phyloP scores from a whole-genome alignment of 53 echinoderm and acorn worm genomes.

The Crossaster papposus region DNA sequence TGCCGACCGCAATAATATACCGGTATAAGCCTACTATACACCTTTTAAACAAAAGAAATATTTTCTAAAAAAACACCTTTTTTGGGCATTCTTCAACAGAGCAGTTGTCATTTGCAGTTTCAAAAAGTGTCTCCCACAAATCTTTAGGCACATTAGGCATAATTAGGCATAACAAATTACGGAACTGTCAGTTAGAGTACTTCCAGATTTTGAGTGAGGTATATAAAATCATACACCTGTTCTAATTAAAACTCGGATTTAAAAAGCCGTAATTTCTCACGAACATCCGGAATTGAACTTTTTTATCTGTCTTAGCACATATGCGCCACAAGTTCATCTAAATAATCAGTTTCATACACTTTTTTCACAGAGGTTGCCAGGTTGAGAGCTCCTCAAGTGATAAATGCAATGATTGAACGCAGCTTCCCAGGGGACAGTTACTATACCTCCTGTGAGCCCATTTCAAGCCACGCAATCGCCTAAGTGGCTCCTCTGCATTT shows the following conservation, averaged over 20 bases:
- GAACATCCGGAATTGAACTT: constrained; percentile 3
- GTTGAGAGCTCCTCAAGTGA: not conserved
- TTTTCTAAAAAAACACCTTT: too few relatives aligned
- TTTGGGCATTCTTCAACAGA: too few relatives aligned
- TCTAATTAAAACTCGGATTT: constrained; percentile 16
- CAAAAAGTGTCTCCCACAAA: not conserved
- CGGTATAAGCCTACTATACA: too few relatives aligned
- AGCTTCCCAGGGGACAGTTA: constrained; percentile 9
- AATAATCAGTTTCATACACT: not conserved
- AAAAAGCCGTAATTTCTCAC: constrained; percentile 39
- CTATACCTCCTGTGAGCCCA: constrained; percentile 21
- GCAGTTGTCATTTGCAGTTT: not conserved
- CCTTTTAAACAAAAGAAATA: too few relatives aligned
- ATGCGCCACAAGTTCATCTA: not conserved
- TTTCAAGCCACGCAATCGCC: constrained; percentile 61
- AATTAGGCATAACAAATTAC: not conserved
- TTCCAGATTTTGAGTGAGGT: constrained; percentile 7
- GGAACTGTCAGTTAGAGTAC: constrained; percentile 19
- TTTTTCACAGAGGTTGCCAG: not conserved
- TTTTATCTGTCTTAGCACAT: not conserved
- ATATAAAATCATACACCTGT: not conserved
- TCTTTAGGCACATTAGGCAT: not conserved
- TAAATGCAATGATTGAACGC: constrained; percentile 30
- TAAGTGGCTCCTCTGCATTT: constrained; percentile 52
- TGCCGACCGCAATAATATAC: too few relatives aligned